phyloP scores from a whole-genome alignment of 2,797 vertebrate genomes.

The Pipistrellus kuhlii region DNA sequence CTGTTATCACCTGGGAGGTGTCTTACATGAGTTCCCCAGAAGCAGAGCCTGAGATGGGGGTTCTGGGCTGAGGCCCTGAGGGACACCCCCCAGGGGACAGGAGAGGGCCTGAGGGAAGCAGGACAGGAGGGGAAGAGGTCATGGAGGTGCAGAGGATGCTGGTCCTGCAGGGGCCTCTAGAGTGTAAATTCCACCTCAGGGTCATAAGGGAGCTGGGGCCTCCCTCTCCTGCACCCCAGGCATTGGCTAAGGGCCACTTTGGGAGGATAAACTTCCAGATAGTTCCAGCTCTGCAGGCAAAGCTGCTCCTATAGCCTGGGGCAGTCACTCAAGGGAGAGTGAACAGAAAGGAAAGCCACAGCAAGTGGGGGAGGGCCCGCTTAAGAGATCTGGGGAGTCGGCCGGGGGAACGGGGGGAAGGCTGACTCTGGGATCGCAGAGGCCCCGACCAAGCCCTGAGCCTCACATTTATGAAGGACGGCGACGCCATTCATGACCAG shows the following conservation, averaged over 20 bases:
- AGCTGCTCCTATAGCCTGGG: neutral
- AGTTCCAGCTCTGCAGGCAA: neutral
- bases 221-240: neutral
- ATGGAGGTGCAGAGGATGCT: neutral
- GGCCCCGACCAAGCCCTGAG: neutral
- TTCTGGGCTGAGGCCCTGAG: neutral
- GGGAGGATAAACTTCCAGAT: neutral
- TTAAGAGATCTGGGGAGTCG: neutral
- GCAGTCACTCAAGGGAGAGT: neutral
- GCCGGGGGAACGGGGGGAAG: too few species aligned
- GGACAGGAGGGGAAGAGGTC: neutral
- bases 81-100: too few species aligned
- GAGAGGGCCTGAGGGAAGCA: neutral
- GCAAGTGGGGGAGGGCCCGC: too few species aligned
- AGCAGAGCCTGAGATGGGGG: neutral
- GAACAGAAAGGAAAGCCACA: neutral
- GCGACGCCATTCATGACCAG: neutral
- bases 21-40: neutral
- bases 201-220: neutral
- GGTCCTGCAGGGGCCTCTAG: neutral
- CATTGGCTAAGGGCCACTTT: neutral
- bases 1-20: neutral
- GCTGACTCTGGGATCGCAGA: too few species aligned
- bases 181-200: neutral
- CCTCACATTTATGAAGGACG: neutral